These are phyloP conservation scores for Procavia capensis DNA, from an alignment of 2,113 vertebrate species.

Conservation along the genomic window DNA sequence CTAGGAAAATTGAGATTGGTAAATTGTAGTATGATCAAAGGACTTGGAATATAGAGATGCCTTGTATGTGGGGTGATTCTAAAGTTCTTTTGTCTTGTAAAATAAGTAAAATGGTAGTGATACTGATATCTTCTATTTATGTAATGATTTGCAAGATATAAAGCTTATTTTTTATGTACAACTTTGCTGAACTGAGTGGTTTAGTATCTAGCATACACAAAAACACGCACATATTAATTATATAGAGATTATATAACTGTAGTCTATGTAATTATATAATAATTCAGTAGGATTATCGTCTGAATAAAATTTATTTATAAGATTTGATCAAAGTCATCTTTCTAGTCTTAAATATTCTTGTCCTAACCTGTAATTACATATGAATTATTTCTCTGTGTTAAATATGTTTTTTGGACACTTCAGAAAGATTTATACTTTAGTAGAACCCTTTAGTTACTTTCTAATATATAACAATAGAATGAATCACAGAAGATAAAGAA, in stretches of 20 bases:
- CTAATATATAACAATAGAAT: not conserved
- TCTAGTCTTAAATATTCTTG: conserved; percentile 28
- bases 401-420: conserved; percentile 2
- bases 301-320: not conserved
- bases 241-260: not conserved
- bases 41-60: not conserved
- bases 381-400: conserved; percentile 46
- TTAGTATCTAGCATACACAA: not conserved
- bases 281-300: not conserved
- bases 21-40: not conserved
- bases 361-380: not conserved
- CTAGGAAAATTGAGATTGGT: not conserved
- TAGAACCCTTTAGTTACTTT: conserved; percentile 32
- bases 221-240: not conserved
- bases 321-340: not conserved
- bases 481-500: conserved; percentile 49
- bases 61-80: not conserved
- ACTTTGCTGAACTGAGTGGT: not conserved
- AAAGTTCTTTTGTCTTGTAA: not conserved
- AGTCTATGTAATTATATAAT: not conserved
- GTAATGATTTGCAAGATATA: conserved; percentile 24
- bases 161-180: conserved; percentile 9
- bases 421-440: not conserved
- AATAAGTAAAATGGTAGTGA: conserved; percentile 24
- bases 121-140: not conserved